These are phyloP conservation scores for Petroica traversi DNA, from an alignment of 2,113 vertebrate genomes.

Conservation along the genomic window DNA sequence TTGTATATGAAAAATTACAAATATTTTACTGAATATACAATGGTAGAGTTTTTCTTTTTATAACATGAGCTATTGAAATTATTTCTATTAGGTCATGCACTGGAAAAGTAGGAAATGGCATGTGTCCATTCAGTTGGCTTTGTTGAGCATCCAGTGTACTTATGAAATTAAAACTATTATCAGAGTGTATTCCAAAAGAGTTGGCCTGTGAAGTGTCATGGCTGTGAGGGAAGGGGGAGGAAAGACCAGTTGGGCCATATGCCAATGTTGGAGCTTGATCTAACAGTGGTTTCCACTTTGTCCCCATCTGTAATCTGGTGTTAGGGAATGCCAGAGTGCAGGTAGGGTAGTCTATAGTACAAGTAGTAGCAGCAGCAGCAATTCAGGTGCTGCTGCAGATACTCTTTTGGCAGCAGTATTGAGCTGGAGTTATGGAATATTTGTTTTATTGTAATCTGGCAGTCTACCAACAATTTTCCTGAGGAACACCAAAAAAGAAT, in stretches of 20 bases:
- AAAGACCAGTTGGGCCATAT: background rate
- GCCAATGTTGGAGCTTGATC: background rate
- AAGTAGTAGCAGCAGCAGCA: background rate
- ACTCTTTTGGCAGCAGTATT: background rate
- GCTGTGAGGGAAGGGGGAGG: background rate
- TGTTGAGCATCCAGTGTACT: background rate
- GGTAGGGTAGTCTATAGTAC: background rate
- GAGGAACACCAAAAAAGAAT: background rate
- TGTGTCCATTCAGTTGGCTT: background rate
- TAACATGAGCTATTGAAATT: background rate
- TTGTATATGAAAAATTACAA: background rate
- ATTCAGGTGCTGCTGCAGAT: background rate
- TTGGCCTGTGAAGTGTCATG: background rate
- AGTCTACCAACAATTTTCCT: background rate
- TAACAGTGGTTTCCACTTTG: background rate
- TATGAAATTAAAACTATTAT: background rate
- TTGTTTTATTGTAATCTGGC: background rate
- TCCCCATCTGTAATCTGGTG: background rate
- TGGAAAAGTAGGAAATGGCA: background rate
- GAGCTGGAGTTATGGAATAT: background rate
- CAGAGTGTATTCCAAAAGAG: background rate
- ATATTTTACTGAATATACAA: background rate
- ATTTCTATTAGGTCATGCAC: background rate
- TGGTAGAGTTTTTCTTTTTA: background rate
- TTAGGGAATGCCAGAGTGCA: background rate